Evolutionary conservation across 2,888 invertebrate species (phyloP).

Genomic region (Malthinus flaveolus): DNA sequence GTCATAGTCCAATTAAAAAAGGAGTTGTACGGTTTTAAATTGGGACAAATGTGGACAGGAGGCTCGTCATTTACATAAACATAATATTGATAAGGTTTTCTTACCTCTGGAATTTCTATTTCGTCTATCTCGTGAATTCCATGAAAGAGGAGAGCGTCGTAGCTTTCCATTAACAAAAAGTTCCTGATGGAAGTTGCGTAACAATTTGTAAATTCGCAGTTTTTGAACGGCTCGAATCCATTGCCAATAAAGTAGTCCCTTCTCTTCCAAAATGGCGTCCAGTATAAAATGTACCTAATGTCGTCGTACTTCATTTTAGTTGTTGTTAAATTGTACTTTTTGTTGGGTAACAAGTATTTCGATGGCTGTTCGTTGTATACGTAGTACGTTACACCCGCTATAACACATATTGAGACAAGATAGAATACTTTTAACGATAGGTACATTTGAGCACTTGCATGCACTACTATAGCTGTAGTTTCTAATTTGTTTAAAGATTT

Average conservation of each 20-base stretch:
- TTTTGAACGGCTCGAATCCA: slow-evolving; percentile 36
- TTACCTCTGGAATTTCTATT: slow-evolving; percentile 46
- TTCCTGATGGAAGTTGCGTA: slow-evolving; percentile 52
- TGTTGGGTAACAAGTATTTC: too few species aligned
- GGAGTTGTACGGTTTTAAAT: slow-evolving; percentile 39
- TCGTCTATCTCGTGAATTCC: slow-evolving; percentile 38
- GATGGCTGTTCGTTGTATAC: too few species aligned
- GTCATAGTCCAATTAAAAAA: slow-evolving; percentile 64
- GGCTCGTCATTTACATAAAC: slow-evolving; percentile 58
- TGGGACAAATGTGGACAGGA: slow-evolving; percentile 40
- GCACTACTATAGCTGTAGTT: too few species aligned
- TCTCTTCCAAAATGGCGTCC: slow-evolving; percentile 36
- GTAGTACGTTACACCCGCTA: too few species aligned
- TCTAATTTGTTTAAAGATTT: too few species aligned
- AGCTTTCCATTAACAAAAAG: slow-evolving; percentile 50
- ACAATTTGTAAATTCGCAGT: slow-evolving; percentile 54
- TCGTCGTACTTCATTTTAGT: too few species aligned
- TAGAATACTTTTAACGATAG: too few species aligned
- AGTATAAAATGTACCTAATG: slow-evolving; percentile 36
- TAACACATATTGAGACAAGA: too few species aligned
- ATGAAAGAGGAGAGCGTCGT: slow-evolving; percentile 61
- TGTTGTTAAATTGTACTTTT: too few species aligned
- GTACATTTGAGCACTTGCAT: too few species aligned
- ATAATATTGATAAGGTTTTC: slow-evolving; percentile 55
- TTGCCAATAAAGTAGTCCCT: slow-evolving; percentile 34